Evolutionary conservation across 2,888 invertebrate species (phyloP).

Genomic region (Terebella lapidaria): DNA sequence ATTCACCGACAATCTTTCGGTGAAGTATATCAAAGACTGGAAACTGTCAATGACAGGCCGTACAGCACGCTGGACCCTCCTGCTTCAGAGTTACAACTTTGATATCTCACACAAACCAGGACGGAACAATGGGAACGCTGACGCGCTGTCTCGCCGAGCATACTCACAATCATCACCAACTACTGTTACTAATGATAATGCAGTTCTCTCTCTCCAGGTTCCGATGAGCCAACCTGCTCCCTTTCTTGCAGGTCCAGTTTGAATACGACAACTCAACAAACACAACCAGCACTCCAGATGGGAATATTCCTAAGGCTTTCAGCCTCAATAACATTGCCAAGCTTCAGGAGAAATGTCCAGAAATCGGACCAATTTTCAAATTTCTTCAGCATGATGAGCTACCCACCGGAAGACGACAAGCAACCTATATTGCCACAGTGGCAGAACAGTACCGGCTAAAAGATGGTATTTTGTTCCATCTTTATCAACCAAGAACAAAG

Average conservation of each 20-base stretch:
- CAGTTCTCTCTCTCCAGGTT: no score
- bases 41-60: background rate
- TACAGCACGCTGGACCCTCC: slow-evolving; percentile 19
- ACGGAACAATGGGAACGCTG: background rate
- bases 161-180: no score
- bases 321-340: background rate
- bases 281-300: background rate
- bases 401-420: background rate
- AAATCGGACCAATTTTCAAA: background rate
- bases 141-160: background rate
- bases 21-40: slow-evolving; percentile 8
- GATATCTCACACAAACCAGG: slow-evolving; percentile 3
- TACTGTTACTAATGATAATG: no score
- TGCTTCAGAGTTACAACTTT: slow-evolving; percentile 19
- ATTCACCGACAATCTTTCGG: slow-evolving; percentile 23
- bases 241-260: no score
- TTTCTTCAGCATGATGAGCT: background rate
- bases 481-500: background rate
- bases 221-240: no score
- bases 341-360: background rate
- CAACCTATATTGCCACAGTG: background rate
- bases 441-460: background rate
- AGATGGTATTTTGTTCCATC: background rate
- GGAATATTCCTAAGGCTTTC: no score
- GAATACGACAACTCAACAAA: background rate